Base-by-base conservation (phyloP, 2,113 vertebrate species). In the Anhinga anhinga region DNA sequence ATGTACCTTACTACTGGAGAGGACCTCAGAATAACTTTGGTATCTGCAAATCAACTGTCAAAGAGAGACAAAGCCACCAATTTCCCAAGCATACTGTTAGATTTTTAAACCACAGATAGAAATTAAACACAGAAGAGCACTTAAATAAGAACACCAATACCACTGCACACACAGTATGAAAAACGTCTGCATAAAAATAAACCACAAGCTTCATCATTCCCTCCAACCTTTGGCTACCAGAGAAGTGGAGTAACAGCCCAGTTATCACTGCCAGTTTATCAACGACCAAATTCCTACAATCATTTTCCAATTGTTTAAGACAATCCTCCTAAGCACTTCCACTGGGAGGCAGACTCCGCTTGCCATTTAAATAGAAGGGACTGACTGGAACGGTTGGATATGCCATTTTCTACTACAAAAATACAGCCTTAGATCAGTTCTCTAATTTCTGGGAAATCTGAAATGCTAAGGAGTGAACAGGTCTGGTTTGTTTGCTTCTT, bases 321-420 rank as follows among this genome's bases (percentile, higher is more conserved):
- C 59, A 84, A 86, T 26, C 0, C 3, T 72, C 65, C 32, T 11
- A 36, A 65, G 52, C 30, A 21, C 44, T 89, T 97, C 96, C 95
- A 96, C 89, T 77, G 89, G 93, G 96, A 95, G 94, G 93, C 96
- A 97, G 86, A 61, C 93, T 94, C 73, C 85, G 66, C 93, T 80
- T 82, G 82, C 59, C 45, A 49, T 45, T 8, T 10, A 2, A 84
- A 61, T 10, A 7, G 19, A 69, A 55, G 8, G 34, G 21, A 71
- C 4, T 1, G 0, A 49, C 7, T 15, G 67, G 10, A 83, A 70
- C 2, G 12, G 25, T 25, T 47, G 25, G 23, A 82, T 44, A 7
- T 40, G 34, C 30, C 67, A 22, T 45, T 53, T 91, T 66, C 80
- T 52, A 26, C 55, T 3, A 49, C 20, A 85, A 85, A 93, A 93